phyloP scores from a whole-genome alignment of 2,113 vertebrate genomes.

The Lagopus muta region DNA sequence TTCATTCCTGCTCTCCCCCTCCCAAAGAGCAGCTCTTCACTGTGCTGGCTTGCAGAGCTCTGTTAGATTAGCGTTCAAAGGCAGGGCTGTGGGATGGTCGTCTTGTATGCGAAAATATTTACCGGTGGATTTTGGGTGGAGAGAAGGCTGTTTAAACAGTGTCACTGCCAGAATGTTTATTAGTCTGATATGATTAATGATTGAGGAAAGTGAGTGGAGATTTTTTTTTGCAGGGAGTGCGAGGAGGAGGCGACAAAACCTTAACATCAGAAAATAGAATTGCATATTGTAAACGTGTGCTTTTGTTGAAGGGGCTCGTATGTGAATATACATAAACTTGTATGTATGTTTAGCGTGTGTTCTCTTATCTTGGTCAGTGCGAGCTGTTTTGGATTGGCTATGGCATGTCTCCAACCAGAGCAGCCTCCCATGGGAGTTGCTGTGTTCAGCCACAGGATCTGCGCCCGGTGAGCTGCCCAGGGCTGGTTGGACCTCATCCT shows the following conservation, averaged over 20 bases:
- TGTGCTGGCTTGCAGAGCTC: neutral
- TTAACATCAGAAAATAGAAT: neutral
- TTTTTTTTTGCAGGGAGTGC: fast-evolving
- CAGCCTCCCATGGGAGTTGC: neutral
- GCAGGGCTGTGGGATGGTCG: neutral
- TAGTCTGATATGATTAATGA: constrained; percentile 41
- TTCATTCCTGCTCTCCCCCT: neutral
- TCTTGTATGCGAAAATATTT: constrained; percentile 2
- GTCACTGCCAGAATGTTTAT: constrained; percentile 23
- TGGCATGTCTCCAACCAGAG: neutral
- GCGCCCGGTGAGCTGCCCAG: fast-evolving
- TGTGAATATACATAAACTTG: neutral
- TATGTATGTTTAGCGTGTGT: neutral
- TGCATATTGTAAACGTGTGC: neutral
- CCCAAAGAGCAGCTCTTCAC: neutral
- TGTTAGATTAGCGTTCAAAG: constrained; percentile 23
- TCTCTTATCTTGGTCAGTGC: fast-evolving
- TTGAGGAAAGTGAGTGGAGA: neutral
- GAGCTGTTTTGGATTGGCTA: neutral
- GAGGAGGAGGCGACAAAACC: neutral
- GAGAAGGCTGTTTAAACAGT: constrained; percentile 24
- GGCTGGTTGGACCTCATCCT: neutral
- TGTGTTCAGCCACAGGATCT: neutral
- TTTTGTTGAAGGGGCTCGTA: neutral
- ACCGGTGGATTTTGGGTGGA: constrained; percentile 33